Conservation (phyloP, 1,140 invertebrate species). For the Phocides pigmalion region DNA sequence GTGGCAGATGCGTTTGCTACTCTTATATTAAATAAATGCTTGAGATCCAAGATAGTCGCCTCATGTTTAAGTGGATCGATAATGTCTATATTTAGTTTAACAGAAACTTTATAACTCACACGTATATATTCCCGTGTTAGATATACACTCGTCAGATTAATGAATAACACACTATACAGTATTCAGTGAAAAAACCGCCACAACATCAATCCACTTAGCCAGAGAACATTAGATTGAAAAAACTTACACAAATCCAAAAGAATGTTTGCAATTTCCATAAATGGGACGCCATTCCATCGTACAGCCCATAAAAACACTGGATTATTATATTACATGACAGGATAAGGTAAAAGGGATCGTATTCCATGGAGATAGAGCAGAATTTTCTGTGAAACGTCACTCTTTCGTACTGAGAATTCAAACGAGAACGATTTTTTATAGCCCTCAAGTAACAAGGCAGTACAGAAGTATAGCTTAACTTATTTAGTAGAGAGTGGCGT, state of each 20-base stretch:
- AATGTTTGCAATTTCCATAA: constrained; percentile 42
- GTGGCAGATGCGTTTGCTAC: no score
- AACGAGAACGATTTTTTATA: constrained; percentile 31
- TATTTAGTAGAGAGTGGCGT: constrained; percentile 5
- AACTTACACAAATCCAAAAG: constrained; percentile 32
- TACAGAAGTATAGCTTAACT: constrained; percentile 10
- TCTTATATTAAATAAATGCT: no score
- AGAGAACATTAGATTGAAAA: constrained; percentile 32
- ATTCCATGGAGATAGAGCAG: constrained; percentile 20
- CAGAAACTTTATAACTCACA: no score
- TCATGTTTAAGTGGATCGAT: no score
- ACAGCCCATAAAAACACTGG: constrained; percentile 41
- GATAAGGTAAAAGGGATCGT: constrained; percentile 4
- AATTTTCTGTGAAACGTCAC: constrained; percentile 6
- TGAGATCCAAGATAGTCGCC: no score
- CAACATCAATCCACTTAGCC: constrained; percentile 30
- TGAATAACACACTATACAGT: background rate
- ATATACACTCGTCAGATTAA: background rate
- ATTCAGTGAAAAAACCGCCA: background rate
- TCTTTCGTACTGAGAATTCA: constrained; percentile 13
- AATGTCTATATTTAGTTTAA: no score
- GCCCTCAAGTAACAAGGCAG: constrained; percentile 17
- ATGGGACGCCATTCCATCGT: constrained; percentile 38
- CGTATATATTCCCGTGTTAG: no score
- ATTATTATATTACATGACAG: constrained; percentile 37